Evolutionary conservation across 2,888 invertebrate species (phyloP).

Genomic region (Platycnemis pennipes): DNA sequence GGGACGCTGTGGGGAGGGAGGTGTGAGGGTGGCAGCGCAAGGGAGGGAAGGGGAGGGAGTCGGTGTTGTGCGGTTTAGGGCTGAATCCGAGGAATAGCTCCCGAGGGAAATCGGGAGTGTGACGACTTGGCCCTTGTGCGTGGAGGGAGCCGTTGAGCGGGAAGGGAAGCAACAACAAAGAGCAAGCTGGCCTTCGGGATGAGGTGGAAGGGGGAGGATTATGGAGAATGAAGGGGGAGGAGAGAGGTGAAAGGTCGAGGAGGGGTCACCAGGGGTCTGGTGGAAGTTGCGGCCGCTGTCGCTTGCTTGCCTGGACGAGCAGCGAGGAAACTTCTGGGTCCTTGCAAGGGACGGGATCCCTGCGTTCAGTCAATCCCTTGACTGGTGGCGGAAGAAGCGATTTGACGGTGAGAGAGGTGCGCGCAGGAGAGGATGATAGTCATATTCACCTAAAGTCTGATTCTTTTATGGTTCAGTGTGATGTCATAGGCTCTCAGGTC

Average conservation of each 20-base stretch:
- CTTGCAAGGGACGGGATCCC: neutral
- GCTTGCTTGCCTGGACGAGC: neutral
- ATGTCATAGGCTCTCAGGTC: too few species aligned
- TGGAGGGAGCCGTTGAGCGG: neutral
- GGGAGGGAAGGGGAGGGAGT: neutral
- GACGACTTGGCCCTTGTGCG: conserved; percentile 44
- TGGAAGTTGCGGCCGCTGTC: neutral
- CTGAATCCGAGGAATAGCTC: conserved; percentile 51
- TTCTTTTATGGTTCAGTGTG: too few species aligned
- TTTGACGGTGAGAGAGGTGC: neutral
- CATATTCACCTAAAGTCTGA: neutral
- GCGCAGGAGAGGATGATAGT: neutral
- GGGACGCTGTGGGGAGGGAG: neutral
- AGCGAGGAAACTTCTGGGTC: neutral
- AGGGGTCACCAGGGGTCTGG: neutral
- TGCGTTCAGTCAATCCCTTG: neutral
- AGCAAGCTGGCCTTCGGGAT: neutral
- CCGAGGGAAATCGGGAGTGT: conserved; percentile 42
- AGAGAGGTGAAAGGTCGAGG: neutral
- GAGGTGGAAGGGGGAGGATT: neutral
- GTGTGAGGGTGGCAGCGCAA: neutral
- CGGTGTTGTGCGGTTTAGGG: conserved; percentile 46
- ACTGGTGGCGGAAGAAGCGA: neutral
- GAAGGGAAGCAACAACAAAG: neutral
- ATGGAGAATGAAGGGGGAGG: neutral